Evolutionary conservation across 2,888 invertebrate genomes (phyloP), one percentile per base, ranked within the genome.

Genomic region (Caenorhabditis panamensis): DNA sequence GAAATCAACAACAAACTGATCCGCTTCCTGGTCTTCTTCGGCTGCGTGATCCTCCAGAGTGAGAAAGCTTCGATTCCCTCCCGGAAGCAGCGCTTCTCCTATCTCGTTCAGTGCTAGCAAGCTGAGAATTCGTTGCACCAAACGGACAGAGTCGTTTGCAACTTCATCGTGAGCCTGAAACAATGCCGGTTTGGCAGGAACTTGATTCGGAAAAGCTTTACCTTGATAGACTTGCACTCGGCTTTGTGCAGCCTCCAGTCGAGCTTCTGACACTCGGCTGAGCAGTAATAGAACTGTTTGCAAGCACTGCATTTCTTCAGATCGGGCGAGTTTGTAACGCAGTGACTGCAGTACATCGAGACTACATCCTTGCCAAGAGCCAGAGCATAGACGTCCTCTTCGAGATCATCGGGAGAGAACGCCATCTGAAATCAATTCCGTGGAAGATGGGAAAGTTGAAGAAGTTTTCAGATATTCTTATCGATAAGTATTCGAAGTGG

Each of bases 231-330:
- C 18, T 64, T 63, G 59, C 83, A 83, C 28, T 83, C 83, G 1
- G n/a, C 4, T 22, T 67, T 80, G 58, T 83, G 83, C 49, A 58
- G 18, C 22, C 54, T 64, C 83, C 80, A 83, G 22, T 83, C 80
- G 4, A 9, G 18, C 53, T 51, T 58, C 51, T 80, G 79, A 61
- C 83, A 83, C 2, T 73, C 75, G 16, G 22, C n/a, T 6, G 71
- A 68, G 28, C 83, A 83, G 41, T 83, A 83, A 4, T 16, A 13
- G 8, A 83, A 16, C 13, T 9, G 51, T 24, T 22, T 53, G 20
- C 83, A 83, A n/a, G 66, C 78, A 28, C 58, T 54, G 37, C 83
- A 83, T 16, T 61, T 61, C 22, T 66, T 67, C 24, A 80, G 72
- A 5, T 62, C 53, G 5, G 11, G 24, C n/a, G 51, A 62, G 9